Base-by-base conservation (phyloP, 2,888 invertebrate species). In the Megamerina dolium region DNA sequence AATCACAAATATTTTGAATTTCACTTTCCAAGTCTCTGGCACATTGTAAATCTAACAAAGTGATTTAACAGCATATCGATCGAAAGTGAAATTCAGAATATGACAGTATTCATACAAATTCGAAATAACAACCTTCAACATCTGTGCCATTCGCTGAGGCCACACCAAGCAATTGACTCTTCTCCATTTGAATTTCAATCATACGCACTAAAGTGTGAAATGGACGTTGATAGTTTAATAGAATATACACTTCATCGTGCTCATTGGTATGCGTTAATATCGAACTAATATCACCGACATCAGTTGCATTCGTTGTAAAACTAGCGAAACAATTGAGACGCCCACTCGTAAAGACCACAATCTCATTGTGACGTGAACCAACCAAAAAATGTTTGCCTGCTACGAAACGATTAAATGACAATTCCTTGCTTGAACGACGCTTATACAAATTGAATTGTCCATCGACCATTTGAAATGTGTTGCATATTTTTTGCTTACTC, bases 241-340 rank as follows among this genome's bases (percentile, higher is more conserved):
- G 10, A 9, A 67, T 30, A 37, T 58, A 68, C 18, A 54, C 53
- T 14, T 61, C 59, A 13, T 59, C 63, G 8, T 47, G 49, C 0
- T 40, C 10, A 36, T 59, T 66, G 13, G 45, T 45, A 35, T 60
- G 60, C 6, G 51, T 55, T 3, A 57, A 46, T 13, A 68, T 30
- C 4, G 54, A 51, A n/a, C 39, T 50, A 1, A 43, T 21, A 18
- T 58, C 48, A n/a, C n/a, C n/a, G 2, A 63, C 56, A 18, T 58
- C 48, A 9, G 36, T 21, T 5, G 55, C 50, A n/a, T 58, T 51
- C 1, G 52, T 50, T 1, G 45, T 48, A 16, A 63, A 66, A 18
- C 59, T 63, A 13, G 57, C 61, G 41, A 60, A 66, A 45, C 68
- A 69, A 40, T 67, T 64, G 49, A 68, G 43, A 2, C 59, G 59